A percentile compares a stretch with the other conserved stretches of the same genome.
These are phyloP conservation scores for Melanotaenia pygmaea DNA, from an alignment of 2,797 vertebrate species.

Conservation along the genomic window DNA sequence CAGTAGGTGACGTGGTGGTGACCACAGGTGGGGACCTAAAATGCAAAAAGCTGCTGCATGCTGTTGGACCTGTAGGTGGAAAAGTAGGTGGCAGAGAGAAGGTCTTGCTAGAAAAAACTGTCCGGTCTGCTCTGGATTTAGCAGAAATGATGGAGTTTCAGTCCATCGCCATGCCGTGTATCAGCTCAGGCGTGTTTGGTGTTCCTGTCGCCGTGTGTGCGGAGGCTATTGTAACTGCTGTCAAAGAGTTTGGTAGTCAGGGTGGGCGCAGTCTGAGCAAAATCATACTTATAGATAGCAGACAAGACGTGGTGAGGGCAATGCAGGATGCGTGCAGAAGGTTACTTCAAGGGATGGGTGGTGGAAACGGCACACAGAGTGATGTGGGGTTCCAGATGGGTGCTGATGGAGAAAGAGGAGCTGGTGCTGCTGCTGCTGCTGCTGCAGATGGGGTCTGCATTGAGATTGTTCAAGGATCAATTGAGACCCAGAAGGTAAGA, in stretches of 20 bases:
- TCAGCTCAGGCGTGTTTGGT: conserved; percentile 62
- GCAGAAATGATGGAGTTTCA: conserved; percentile 44
- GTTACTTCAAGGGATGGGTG: conserved; percentile 21
- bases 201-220: conserved; percentile 65
- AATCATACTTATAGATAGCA: conserved; percentile 69
- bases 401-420: not conserved
- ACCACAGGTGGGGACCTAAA: conserved; percentile 66
- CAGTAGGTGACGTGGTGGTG: conserved; percentile 45
- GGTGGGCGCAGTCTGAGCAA: conserved; percentile 38
- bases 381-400: not conserved
- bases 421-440: conserved; percentile 8
- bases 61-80: conserved; percentile 67
- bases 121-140: conserved; percentile 43
- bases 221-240: conserved; percentile 66
- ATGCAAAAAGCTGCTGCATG: conserved; percentile 73
- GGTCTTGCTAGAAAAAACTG: conserved; percentile 41
- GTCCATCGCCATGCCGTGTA: conserved; percentile 73
- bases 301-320: conserved; percentile 57
- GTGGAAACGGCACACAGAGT: not conserved
- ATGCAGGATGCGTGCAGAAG: conserved; percentile 62
- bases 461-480: conserved; percentile 58
- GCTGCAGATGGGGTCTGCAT: conserved; percentile 34
- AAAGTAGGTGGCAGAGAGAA: conserved; percentile 42
- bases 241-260: conserved; percentile 56
- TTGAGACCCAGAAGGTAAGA: conserved; percentile 71